Conservation (phyloP, 2,113 vertebrate genomes). For the Brachypodius melanocephalos region DNA sequence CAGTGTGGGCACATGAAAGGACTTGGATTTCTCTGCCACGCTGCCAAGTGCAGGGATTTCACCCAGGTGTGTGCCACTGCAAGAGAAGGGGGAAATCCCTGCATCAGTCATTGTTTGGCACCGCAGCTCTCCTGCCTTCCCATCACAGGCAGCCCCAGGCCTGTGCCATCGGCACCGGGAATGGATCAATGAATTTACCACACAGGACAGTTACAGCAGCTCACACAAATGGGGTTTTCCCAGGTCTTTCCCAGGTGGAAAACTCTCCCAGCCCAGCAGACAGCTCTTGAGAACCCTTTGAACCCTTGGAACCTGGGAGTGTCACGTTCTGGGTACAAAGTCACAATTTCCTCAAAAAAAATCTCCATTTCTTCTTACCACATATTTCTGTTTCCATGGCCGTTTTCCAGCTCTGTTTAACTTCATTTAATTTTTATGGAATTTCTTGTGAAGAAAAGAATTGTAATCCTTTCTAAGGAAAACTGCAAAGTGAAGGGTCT, state of each 20-base stretch:
- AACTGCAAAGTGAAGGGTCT: neutral
- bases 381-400: accelerated
- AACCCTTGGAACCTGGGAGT: neutral
- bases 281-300: neutral
- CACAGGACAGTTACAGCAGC: neutral
- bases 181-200: neutral
- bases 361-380: neutral
- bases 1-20: neutral
- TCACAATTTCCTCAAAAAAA: neutral
- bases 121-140: neutral
- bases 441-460: neutral
- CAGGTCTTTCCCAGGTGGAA: neutral
- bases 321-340: neutral
- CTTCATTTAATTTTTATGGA: neutral
- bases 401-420: neutral
- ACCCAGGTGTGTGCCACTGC: neutral
- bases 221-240: neutral
- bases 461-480: neutral
- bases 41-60: neutral
- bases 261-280: neutral
- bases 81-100: neutral
- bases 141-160: neutral
- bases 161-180: neutral
- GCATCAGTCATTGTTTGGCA: accelerated
- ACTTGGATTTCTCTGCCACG: accelerated